phyloP scores from a whole-genome alignment of 2,797 vertebrate species.

The Pangasius sanitwongsei region DNA sequence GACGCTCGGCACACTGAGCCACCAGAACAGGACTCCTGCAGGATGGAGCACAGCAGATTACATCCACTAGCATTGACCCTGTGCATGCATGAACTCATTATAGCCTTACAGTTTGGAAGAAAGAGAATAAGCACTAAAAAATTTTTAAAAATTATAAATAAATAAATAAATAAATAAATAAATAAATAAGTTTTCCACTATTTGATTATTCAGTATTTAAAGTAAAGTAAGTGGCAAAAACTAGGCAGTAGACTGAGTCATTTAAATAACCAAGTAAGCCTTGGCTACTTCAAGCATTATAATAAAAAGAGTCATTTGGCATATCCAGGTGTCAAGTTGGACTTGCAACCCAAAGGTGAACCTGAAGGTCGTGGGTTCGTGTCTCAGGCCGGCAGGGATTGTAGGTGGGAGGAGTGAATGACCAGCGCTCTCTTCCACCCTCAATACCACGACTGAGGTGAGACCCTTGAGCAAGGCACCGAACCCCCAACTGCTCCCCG shows the following conservation, averaged over 20 bases:
- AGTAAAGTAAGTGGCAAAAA: neutral
- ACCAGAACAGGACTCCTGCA: constrained; percentile 87
- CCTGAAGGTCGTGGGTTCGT: too few species aligned
- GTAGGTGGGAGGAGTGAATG: too few species aligned
- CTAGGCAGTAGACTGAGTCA: neutral
- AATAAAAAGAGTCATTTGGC: neutral
- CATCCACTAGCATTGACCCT: neutral
- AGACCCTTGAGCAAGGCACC: too few species aligned
- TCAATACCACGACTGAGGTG: too few species aligned
- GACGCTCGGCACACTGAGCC: constrained; percentile 82
- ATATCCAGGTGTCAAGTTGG: too few species aligned
- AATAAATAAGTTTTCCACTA: neutral
- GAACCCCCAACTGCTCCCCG: too few species aligned
- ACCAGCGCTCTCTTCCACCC: too few species aligned
- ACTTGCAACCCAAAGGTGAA: too few species aligned
- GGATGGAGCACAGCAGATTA: neutral
- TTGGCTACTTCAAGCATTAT: neutral
- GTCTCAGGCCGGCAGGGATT: too few species aligned
- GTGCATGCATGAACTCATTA: neutral
- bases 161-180: neutral
- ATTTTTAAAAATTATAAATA: neutral
- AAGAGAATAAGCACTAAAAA: neutral
- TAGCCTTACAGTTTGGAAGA: neutral
- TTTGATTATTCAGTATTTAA: neutral
- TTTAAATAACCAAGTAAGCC: neutral